Conservation (phyloP, 2,888 invertebrate species). For the Acholoe squamosa region DNA sequence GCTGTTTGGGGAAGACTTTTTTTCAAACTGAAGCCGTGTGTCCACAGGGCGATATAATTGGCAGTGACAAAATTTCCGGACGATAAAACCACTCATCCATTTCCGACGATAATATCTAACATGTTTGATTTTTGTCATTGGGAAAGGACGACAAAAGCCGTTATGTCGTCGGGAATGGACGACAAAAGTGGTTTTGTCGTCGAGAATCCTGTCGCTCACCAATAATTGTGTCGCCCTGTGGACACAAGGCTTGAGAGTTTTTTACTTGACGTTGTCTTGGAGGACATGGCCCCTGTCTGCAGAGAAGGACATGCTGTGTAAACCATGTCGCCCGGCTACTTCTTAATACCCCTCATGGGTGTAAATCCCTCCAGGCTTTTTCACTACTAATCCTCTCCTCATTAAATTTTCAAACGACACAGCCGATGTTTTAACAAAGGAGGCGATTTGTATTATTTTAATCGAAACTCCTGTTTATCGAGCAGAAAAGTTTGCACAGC, state of each 20-base stretch:
- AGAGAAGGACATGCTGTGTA: not conserved
- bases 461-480: conserved; percentile 14
- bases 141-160: too few species aligned
- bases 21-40: too few species aligned
- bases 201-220: too few species aligned
- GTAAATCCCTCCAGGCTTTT: not conserved
- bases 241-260: not conserved
- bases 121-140: too few species aligned
- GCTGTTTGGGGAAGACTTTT: not conserved
- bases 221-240: too few species aligned
- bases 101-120: too few species aligned
- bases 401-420: conserved; percentile 18
- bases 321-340: not conserved
- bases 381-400: conserved; percentile 1
- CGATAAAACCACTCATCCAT: too few species aligned
- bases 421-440: not conserved
- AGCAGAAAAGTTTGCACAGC: not conserved
- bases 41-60: too few species aligned
- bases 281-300: not conserved
- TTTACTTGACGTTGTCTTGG: not conserved
- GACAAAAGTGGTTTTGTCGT: too few species aligned
- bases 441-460: not conserved
- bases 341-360: not conserved
- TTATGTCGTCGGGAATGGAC: too few species aligned
- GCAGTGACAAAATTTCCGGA: too few species aligned